phyloP scores from a whole-genome alignment of 2,797 vertebrate genomes.

The Melanogrammus aeglefinus region DNA sequence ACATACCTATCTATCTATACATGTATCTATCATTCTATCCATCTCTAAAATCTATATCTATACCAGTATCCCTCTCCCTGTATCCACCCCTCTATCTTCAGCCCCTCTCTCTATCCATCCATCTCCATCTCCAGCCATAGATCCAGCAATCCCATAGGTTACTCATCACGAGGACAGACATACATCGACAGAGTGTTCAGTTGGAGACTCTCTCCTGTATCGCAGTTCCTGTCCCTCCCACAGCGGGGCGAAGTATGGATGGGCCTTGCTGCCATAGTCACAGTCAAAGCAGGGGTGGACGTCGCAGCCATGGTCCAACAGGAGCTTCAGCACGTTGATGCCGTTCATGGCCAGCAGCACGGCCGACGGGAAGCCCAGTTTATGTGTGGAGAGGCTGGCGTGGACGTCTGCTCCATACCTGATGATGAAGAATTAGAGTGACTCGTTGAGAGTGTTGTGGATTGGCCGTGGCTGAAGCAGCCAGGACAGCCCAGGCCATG shows the following conservation, averaged over 20 bases:
- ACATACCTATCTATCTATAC: too few relatives aligned
- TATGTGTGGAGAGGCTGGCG: constrained; percentile 77
- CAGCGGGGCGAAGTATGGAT: constrained; percentile 55
- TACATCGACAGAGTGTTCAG: constrained; percentile 20
- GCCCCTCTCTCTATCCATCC: too few relatives aligned
- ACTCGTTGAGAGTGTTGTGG: too few relatives aligned
- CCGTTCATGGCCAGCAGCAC: constrained; percentile 84
- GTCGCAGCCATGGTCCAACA: constrained; percentile 84
- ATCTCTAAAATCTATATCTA: neutral
- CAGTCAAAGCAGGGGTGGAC: constrained; percentile 82
- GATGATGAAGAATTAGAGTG: neutral
- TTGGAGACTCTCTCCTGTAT: neutral
- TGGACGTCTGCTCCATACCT: constrained; percentile 81
- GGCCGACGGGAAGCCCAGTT: constrained; percentile 82
- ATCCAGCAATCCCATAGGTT: neutral
- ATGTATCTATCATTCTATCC: neutral
- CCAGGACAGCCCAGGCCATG: too few relatives aligned
- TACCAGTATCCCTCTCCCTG: too few relatives aligned
- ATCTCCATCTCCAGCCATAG: too few relatives aligned
- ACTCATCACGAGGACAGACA: neutral
- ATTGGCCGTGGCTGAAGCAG: too few relatives aligned
- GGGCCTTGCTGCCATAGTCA: constrained; percentile 73
- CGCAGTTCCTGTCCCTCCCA: neutral
- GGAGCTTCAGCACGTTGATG: constrained; percentile 79
- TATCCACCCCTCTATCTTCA: too few relatives aligned